phyloP scores from a whole-genome alignment of 92 coral and sea anemone genomes.

The Porites cylindrica region DNA sequence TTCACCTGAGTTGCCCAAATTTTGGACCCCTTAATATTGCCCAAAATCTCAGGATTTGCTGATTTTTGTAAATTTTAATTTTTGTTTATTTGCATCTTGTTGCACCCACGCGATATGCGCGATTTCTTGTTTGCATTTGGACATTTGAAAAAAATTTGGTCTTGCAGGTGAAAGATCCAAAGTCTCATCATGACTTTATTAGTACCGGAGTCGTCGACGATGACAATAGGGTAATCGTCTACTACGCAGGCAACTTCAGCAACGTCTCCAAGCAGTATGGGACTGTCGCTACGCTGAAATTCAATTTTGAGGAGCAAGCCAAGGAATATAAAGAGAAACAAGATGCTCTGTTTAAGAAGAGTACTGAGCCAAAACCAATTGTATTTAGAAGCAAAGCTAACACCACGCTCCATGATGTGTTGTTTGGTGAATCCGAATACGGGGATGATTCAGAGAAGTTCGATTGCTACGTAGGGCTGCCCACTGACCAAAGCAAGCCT shows the following conservation, averaged over 20 bases:
- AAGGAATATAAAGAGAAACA: conserved; percentile 2
- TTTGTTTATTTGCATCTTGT: too few species aligned
- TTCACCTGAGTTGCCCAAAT: too few species aligned
- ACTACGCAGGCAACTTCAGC: conserved; percentile 60
- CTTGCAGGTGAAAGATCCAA: conserved; percentile 54
- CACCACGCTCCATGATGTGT: conserved; percentile 15
- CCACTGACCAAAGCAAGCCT: conserved; percentile 36
- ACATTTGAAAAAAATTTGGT: too few species aligned
- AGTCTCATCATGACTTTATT: conserved; percentile 62
- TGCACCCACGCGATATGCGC: too few species aligned
- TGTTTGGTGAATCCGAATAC: conserved; percentile 21
- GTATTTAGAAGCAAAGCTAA: conserved; percentile 31
- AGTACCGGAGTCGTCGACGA: conserved; percentile 48
- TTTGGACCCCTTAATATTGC: too few species aligned
- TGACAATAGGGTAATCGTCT: conserved; percentile 42
- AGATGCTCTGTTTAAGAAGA: background rate
- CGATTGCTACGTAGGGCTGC: conserved; percentile 54
- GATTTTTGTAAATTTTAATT: too few species aligned
- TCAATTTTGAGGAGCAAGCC: conserved; percentile 14
- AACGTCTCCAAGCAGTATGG: conserved; percentile 58
- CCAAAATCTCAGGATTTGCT: too few species aligned
- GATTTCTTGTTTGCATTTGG: too few species aligned
- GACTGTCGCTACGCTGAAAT: conserved; percentile 56
- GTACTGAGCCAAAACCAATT: conserved; percentile 21
- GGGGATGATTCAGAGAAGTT: conserved; percentile 16